Base-by-base conservation (phyloP, 2,113 vertebrate genomes). In the Ellobius talpinus region DNA sequence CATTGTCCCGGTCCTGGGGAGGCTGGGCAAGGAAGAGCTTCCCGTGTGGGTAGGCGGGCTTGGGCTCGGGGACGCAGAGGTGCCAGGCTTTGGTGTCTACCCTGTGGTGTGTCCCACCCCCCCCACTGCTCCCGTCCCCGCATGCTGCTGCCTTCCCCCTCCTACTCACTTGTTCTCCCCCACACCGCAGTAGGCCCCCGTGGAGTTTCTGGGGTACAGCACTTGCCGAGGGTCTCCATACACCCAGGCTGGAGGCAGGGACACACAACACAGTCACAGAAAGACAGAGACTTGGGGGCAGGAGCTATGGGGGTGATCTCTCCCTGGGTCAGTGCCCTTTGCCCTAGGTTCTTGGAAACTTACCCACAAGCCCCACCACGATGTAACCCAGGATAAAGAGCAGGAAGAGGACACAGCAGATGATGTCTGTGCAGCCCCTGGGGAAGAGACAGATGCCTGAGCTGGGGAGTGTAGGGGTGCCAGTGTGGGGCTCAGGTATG, bases 201-300 rank as follows among this genome's bases (percentile, higher is more conserved):
- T 99, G 63, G 99, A 99, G 98, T 99, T 99, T 74, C 98, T 98
- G 50, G 99, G 98, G 89, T 99, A 99, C 24, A 99, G 98, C 77
- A 99, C 99, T 89, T 99, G 99, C 10, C 98, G 98, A 0, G 99
- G 99, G 92, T 99, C 99, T 93, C 99, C 99, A 8, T 99, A 99
- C 21, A 99, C 89, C 99, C 99, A 99, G 47, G 99, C 99, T 99
- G 96, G 14, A 92, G 72, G 39, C 47, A 94, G 47, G 47, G 36
- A 86, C 65, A 86, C 26, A 95, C 21, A 92, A 39, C 52, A 33
- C 50, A 36, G 29, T 96, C 70, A 90, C 17, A 0, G 13, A 66
- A 63, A 23, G 68, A 31, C 8, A 16, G 6, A 66, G 17, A 16
- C 10, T 42, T 92, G 42, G 14, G 24, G 78, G 7, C 61, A 13